Evolutionary conservation across 2,797 vertebrate species (phyloP).

Genomic region (Nannoperca obscura): DNA sequence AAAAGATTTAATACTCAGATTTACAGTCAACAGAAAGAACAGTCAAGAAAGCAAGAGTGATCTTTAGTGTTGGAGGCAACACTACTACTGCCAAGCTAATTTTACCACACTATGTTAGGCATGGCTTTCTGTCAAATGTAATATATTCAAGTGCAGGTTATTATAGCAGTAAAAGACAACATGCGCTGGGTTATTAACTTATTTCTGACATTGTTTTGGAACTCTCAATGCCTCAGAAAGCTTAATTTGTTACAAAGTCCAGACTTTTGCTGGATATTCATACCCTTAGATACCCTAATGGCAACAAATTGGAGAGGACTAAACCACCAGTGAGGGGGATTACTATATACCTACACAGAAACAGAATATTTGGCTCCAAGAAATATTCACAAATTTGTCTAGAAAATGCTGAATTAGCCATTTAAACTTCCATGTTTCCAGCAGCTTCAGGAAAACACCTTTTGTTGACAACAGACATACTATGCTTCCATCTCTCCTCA

Average conservation of each 20-base stretch:
- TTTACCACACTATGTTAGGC: too few species aligned
- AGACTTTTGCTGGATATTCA: background rate
- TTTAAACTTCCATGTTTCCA: background rate
- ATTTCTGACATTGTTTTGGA: background rate
- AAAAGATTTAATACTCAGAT: too few species aligned
- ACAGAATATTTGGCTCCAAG: background rate
- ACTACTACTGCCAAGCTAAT: background rate
- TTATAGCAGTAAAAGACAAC: background rate
- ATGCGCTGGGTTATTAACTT: background rate
- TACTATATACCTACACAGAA: background rate
- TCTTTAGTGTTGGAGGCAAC: too few species aligned
- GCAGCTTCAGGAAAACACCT: background rate
- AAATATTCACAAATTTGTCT: background rate
- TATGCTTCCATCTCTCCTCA: background rate
- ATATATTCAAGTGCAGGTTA: background rate
- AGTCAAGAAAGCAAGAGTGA: background rate
- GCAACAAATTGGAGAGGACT: background rate
- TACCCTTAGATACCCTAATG: background rate
- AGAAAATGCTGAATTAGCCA: fast-evolving
- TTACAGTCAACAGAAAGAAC: background rate
- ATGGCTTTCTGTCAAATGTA: background rate
- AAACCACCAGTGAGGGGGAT: background rate
- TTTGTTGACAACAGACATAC: background rate
- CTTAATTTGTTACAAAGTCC: background rate
- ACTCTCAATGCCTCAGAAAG: background rate